Base-by-base conservation (phyloP, 2,113 vertebrate genomes). In the Hydrochoerus hydrochaeris region DNA sequence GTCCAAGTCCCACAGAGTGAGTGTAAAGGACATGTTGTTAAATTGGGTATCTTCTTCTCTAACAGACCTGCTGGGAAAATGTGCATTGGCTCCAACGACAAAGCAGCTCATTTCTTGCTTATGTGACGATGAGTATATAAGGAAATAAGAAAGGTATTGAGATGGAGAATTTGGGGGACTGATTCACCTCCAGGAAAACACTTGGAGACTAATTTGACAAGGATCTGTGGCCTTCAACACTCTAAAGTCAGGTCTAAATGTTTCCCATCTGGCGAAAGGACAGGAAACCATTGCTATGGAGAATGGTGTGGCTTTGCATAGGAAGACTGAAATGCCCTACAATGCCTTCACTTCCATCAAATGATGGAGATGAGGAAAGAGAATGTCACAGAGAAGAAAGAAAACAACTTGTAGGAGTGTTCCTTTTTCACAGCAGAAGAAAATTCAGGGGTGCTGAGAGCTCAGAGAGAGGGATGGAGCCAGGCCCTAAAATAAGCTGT, bases 341-440 rank as follows among this genome's bases (percentile, higher is more conserved):
- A 1, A 20, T 12, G 11, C 54, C 8, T 49, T 35, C 26, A 62
- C 65, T 24, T 35, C 46, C 30, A 0, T 44, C 57, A 38, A 16
- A 35, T 10, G 3, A 22, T 77, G 3, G 58, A n/a, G 30, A 11
- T 7, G 9, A 28, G 57, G 41, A 54, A 41, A 41, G 52, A 22
- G 38, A 19, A 2, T 35, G 46, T n/a, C 73, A 12, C 30, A 38
- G 26, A 16, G 14, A 28, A 16, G n/a, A 57, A 22, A 58, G 35
- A 54, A 71, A 7, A 12, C 5, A 4, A 12, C 4, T 54, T 14
- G 1, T 0, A 0, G n/a, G 28, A 63, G 44, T 14, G 5, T 17
- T 5, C 12, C 12, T 22, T 16, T 16, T 67, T 65, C n/a, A 38
- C 22, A 30, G 19, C 46, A 88, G 32, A 16, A 32, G 20, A 52